Evolutionary conservation across 1,140 invertebrate genomes (phyloP), one percentile per base, ranked within the genome.

Genomic region (Piezodorus guildinii): DNA sequence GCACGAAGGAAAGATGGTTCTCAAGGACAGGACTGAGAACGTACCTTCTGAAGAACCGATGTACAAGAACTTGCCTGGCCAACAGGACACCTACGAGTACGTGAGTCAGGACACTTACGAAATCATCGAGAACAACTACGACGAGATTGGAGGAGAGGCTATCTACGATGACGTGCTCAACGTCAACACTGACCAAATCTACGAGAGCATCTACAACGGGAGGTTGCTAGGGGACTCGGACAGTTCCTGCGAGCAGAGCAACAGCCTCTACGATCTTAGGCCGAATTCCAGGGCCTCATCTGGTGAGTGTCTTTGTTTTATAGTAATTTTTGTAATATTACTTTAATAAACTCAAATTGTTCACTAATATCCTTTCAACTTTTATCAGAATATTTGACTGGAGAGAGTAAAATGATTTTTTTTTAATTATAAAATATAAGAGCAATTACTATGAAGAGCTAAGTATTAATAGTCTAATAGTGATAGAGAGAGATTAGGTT

Each of bases 241-340:
- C 43, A 66, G 68, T 45, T 71, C 63, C 46, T 62, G 63, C 27
- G 71, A 72, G 19, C 67, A 71, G 46, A 69, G 62, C 23, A 72
- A 72, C 65, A 72, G 71, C 46, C 61, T 72, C 17, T 72, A 72
- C 61, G 70, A 68, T 5, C 25, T 67, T 2, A 66, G 56, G 30
- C 56, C 64, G 9, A 60, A 65, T 17, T 66, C 61, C 17, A 58
- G 54, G 61, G 65, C 65, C 23, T 71, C 70, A 2, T 67, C 69
- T 16, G 68, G 69, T 70, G 58, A 58, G 65, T 56, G 39, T 25
- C n/a, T 14, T 1, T 34, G 6, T 39, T 39, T 10, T 10, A 30
- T 30, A 30, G 27, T 30, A 4, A 8, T 4, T 4, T 30, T 30
- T 3, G 8, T 30, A 30, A n/a, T n/a, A n/a, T n/a, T n/a, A 30